Conservation (phyloP, 2,797 vertebrate species). For the Acanthurus leucopareius region DNA sequence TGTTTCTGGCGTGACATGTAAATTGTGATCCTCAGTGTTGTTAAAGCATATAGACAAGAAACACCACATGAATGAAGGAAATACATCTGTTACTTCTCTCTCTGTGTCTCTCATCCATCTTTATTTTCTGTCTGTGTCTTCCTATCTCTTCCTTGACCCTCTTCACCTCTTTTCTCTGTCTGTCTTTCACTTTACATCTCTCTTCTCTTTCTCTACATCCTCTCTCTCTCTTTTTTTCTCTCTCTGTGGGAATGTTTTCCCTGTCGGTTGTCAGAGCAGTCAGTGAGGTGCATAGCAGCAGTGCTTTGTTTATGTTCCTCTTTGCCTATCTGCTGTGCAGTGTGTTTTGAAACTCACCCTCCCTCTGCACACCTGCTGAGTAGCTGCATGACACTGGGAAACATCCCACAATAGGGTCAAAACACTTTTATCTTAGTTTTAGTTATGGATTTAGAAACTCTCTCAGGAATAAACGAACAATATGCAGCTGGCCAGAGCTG, state of each 20-base stretch:
- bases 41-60: slow-evolving; percentile 28
- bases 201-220: slow-evolving; percentile 35
- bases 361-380: slow-evolving; percentile 79
- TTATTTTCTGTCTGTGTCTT: slow-evolving; percentile 29
- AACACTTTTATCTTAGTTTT: slow-evolving; percentile 82
- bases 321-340: slow-evolving; percentile 77
- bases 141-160: slow-evolving; percentile 31
- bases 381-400: slow-evolving; percentile 79
- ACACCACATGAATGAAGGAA: slow-evolving; percentile 33
- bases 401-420: slow-evolving; percentile 78
- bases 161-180: slow-evolving; percentile 32
- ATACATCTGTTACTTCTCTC: neutral
- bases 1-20: slow-evolving; percentile 7
- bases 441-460: slow-evolving; percentile 76
- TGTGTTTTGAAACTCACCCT: slow-evolving; percentile 80
- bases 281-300: slow-evolving; percentile 73
- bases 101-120: slow-evolving; percentile 16
- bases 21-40: slow-evolving; percentile 30
- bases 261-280: slow-evolving; percentile 69
- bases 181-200: slow-evolving; percentile 46
- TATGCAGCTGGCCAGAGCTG: slow-evolving; percentile 70
- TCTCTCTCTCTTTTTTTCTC: slow-evolving; percentile 23
- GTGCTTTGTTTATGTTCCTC: slow-evolving; percentile 77
- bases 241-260: slow-evolving; percentile 76
- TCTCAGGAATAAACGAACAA: slow-evolving; percentile 71